Conservation (phyloP, 2,888 invertebrate genomes). For the Cephus runcator region DNA sequence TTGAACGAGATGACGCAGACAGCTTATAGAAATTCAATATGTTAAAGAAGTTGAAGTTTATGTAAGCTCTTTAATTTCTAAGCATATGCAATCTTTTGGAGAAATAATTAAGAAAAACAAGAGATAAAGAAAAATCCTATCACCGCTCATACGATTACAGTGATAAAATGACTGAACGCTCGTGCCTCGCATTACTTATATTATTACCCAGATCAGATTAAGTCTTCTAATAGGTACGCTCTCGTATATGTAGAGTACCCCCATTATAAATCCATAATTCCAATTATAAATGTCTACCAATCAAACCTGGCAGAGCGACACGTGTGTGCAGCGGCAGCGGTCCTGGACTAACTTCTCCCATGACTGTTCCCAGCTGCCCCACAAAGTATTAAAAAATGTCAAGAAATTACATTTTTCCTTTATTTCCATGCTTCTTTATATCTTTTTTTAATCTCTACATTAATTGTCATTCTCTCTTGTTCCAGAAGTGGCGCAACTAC, state of each 20-base stretch:
- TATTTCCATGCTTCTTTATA: neutral
- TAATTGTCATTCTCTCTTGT: neutral
- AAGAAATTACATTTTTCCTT: slow-evolving; percentile 30
- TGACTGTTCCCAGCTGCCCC: slow-evolving; percentile 60
- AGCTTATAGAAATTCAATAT: neutral
- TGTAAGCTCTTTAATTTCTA: neutral
- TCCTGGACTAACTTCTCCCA: slow-evolving; percentile 60
- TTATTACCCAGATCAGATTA: neutral
- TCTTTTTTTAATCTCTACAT: neutral
- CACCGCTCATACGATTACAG: neutral
- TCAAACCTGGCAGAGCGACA: slow-evolving; percentile 73
- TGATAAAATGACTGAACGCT: neutral
- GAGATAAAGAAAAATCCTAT: neutral
- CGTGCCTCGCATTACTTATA: neutral
- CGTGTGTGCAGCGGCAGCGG: slow-evolving; percentile 73
- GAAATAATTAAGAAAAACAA: neutral
- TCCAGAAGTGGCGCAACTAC: neutral
- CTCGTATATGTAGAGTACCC: neutral
- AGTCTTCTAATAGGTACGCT: neutral
- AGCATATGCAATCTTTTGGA: neutral
- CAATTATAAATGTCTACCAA: slow-evolving; percentile 71
- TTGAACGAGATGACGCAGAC: neutral
- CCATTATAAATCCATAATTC: slow-evolving; percentile 8
- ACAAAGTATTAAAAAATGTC: slow-evolving; percentile 55
- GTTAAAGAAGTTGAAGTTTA: neutral